phyloP scores from a whole-genome alignment of 2,888 invertebrate genomes.

The Galeopsomyia nigrocyanea region DNA sequence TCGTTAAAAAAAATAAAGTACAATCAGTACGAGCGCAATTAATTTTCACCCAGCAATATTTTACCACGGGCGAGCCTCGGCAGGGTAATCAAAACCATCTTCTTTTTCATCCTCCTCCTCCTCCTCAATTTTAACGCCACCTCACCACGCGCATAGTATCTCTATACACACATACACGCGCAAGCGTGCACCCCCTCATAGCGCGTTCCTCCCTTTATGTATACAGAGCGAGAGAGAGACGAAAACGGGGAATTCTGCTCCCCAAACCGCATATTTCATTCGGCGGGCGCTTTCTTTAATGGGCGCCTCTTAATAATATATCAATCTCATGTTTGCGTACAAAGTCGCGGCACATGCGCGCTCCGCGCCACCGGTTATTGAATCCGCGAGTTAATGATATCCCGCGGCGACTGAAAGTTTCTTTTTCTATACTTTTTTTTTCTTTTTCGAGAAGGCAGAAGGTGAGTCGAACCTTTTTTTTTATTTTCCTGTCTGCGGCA shows the following conservation, averaged over 20 bases:
- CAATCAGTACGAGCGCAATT: too few relatives aligned
- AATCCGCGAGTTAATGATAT: slow-evolving; percentile 24
- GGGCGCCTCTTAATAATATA: slow-evolving; percentile 64
- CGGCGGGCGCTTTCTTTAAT: slow-evolving; percentile 61
- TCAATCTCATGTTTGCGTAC: slow-evolving; percentile 62
- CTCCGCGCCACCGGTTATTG: slow-evolving; percentile 48
- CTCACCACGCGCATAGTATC: not conserved
- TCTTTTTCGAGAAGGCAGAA: too few relatives aligned
- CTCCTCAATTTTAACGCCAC: not conserved
- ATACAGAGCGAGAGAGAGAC: slow-evolving; percentile 42
- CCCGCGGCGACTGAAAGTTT: too few relatives aligned
- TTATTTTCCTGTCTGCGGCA: too few relatives aligned
- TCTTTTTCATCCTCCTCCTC: slow-evolving; percentile 15
- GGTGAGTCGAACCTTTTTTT: too few relatives aligned
- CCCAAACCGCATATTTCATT: slow-evolving; percentile 60
- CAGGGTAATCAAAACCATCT: not conserved
- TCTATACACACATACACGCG: not conserved
- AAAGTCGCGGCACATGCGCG: slow-evolving; percentile 23
- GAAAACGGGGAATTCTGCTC: not conserved
- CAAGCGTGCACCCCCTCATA: not conserved
- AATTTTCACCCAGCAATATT: too few relatives aligned
- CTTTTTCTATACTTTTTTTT: too few relatives aligned
- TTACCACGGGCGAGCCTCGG: too few relatives aligned
- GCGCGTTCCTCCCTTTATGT: slow-evolving; percentile 38
- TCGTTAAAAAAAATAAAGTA: too few relatives aligned